Evolutionary conservation across 2,113 vertebrate genomes (phyloP).

Genomic region (Eudyptes chrysolophus): DNA sequence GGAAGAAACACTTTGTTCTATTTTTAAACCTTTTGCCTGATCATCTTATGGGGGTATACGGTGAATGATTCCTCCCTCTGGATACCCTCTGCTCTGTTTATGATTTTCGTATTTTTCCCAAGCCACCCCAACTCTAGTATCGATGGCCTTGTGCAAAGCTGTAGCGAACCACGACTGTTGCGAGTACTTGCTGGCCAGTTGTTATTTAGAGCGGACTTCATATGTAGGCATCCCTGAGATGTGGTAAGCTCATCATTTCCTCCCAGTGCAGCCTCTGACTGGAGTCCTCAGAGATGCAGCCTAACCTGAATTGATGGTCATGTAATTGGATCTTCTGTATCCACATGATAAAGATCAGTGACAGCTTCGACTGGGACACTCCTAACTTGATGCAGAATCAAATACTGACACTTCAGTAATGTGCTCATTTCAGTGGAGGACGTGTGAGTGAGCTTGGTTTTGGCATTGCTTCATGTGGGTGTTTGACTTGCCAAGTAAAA

Average conservation of each 20-base stretch:
- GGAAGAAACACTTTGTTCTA: neutral
- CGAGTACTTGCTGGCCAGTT: neutral
- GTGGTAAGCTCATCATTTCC: neutral
- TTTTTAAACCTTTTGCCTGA: neutral
- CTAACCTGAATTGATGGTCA: neutral
- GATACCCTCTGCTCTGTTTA: neutral
- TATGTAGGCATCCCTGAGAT: rapidly evolving
- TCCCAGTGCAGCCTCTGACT: neutral
- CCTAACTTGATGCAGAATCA: neutral
- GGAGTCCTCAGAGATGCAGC: neutral
- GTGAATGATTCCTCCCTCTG: neutral
- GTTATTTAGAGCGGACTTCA: neutral
- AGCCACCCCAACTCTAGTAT: neutral
- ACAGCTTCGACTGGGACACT: neutral
- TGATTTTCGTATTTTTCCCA: neutral
- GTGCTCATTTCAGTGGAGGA: neutral
- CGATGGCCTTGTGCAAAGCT: rapidly evolving
- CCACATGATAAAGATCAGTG: neutral
- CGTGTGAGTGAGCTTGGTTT: neutral
- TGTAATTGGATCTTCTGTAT: neutral
- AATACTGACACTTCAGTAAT: neutral
- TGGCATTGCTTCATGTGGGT: neutral
- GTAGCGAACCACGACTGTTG: neutral
- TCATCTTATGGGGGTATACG: neutral
- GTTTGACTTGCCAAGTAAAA: neutral